Base-by-base conservation (phyloP, 2,113 vertebrate genomes). In the Pedionomus torquatus region DNA sequence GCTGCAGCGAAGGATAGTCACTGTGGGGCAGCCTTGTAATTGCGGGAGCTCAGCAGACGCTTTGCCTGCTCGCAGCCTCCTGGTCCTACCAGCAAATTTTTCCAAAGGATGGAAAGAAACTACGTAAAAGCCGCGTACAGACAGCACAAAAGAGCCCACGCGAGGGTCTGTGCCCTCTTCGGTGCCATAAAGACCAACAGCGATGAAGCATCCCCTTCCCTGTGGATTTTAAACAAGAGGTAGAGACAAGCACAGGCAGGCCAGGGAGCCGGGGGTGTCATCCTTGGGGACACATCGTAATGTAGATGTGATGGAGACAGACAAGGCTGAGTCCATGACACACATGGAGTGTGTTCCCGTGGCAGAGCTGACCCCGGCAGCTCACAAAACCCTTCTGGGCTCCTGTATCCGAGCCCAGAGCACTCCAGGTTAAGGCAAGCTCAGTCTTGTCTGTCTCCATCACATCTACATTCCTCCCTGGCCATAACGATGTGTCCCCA, bases 161-260 rank as follows among this genome's bases (percentile, higher is more conserved):
- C 2, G 0, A 25, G 4, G 49, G 7, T 24, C 44, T 33, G 35
- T 1, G 1, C 25, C 15, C n/a, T 19, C 15, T 1, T 9, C 0
- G 14, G 7, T 2, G 35, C 71, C 9, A 9, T 2, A 11, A 26
- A 9, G 44, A 25, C 19, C 23, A 19, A 16, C 51, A n/a, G 19
- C 1, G 2, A 35, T 2, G 37, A 18, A 48, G 49, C 48, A 5
- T 18, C 39, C 33, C 35, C 17, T 41, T 60, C 71, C 39, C 26
- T 10, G 0, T 2, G 43, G 37, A 4, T 63, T 79, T 35, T 35
- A 31, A 83, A 12, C 8, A 49, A 17, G 41, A 63, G 24, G 14
- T 4, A n/a, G n/a, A 13, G 63, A 26, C 11, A 12, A 51, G 11
- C 17, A 7, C 26, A 25, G n/a, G 35, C 63, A 37, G 44, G 28